These are phyloP conservation scores for Microhierax caerulescens DNA, from an alignment of 2,797 vertebrate species.

Conservation along the genomic window DNA sequence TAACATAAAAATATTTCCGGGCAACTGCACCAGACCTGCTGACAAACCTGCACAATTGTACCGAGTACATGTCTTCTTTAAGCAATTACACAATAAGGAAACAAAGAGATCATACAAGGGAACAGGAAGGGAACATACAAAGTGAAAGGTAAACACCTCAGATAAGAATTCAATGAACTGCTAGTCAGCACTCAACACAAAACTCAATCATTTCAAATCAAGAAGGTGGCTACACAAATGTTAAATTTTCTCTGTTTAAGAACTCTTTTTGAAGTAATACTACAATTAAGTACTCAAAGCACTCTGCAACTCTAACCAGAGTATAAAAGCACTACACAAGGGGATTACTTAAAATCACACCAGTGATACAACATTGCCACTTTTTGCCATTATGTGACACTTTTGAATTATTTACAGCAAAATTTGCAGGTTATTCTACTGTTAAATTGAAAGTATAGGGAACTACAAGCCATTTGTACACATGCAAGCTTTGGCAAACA, in stretches of 20 bases:
- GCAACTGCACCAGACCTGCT: not conserved
- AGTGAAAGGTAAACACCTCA: slow-evolving; percentile 33
- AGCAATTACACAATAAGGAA: not conserved
- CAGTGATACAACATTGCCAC: not conserved
- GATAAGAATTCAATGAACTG: not conserved
- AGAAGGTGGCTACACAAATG: not conserved
- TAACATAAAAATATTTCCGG: not conserved
- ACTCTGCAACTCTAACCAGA: not conserved
- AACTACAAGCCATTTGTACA: not conserved
- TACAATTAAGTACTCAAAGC: not conserved
- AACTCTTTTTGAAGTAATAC: not conserved
- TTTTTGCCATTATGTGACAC: not conserved
- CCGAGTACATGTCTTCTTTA: not conserved
- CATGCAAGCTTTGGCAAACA: not conserved
- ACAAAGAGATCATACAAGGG: not conserved
- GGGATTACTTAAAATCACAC: not conserved
- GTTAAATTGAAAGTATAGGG: not conserved
- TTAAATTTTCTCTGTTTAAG: not conserved
- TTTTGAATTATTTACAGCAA: not conserved
- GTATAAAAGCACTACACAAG: not conserved
- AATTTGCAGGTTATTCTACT: not conserved
- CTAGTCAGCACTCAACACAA: not conserved
- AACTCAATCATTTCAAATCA: not conserved
- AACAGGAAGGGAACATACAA: slow-evolving; percentile 33
- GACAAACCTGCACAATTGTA: not conserved